A percentile compares a stretch with the other conserved stretches of the same genome.
These are phyloP conservation scores for Xanthorhoe designata DNA, from an alignment of 2,888 invertebrate genomes.

Conservation along the genomic window DNA sequence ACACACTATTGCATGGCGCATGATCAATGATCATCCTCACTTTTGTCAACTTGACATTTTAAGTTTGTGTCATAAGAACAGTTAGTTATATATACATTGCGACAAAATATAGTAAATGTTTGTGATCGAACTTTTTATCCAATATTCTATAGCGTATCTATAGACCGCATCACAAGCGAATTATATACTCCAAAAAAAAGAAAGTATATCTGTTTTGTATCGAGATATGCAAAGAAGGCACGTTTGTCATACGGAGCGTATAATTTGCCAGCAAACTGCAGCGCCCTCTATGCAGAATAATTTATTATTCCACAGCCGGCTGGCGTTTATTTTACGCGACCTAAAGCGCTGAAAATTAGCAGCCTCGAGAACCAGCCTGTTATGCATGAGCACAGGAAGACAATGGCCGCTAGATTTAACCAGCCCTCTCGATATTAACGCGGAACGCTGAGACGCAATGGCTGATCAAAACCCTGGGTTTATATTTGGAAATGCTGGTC, in stretches of 20 bases:
- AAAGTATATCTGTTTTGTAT: constrained; percentile 4
- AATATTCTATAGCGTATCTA: too few relatives aligned
- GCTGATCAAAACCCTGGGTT: not conserved
- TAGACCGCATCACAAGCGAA: too few relatives aligned
- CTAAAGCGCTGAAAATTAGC: constrained; percentile 32
- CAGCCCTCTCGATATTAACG: not conserved
- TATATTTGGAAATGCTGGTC: not conserved
- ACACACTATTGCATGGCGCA: too few relatives aligned
- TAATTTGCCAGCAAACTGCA: constrained; percentile 27
- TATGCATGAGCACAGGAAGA: constrained; percentile 3
- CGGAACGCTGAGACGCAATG: not conserved
- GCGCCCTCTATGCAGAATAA: constrained; percentile 36
- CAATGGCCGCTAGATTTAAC: not conserved
- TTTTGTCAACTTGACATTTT: too few relatives aligned
- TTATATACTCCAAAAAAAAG: too few relatives aligned
- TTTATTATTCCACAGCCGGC: constrained; percentile 36
- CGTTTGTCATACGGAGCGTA: constrained; percentile 32
- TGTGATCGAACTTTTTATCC: too few relatives aligned
- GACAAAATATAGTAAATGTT: too few relatives aligned
- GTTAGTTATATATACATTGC: too few relatives aligned
- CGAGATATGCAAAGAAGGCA: constrained; percentile 8
- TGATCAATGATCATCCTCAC: too few relatives aligned
- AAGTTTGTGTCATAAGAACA: too few relatives aligned
- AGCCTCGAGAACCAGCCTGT: constrained; percentile 16
- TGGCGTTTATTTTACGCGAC: constrained; percentile 32